phyloP scores from a whole-genome alignment of 2,797 vertebrate genomes.

The Eulemur coronatus region DNA sequence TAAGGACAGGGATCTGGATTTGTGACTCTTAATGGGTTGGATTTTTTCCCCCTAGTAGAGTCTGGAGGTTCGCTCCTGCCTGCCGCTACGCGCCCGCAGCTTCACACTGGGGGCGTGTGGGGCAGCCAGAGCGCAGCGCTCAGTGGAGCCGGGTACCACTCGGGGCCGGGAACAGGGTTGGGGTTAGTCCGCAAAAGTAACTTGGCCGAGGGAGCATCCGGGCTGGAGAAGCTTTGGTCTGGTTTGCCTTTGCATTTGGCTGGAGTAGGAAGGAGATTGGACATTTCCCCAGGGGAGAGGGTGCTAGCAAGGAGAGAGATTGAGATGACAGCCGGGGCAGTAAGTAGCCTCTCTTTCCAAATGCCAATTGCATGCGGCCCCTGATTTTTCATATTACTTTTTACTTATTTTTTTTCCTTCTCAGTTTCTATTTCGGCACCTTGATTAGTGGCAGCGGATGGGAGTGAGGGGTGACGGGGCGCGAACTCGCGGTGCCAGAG shows the following conservation, averaged over 20 bases:
- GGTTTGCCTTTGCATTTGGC: neutral
- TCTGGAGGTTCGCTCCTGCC: neutral
- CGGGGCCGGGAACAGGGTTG: neutral
- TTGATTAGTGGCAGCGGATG: neutral
- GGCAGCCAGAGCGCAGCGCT: neutral
- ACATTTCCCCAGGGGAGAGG: neutral
- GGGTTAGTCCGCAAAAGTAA: neutral
- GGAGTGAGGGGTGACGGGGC: neutral
- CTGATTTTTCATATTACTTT: slow-evolving; percentile 14
- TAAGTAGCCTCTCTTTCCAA: neutral
- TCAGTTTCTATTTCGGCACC: slow-evolving; percentile 26
- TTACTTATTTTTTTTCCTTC: neutral
- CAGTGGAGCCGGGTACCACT: neutral
- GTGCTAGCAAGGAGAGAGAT: neutral
- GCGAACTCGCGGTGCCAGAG: neutral
- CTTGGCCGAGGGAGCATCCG: neutral
- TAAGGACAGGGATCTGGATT: neutral
- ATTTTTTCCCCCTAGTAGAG: neutral
- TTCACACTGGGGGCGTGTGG: neutral
- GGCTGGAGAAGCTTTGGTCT: neutral
- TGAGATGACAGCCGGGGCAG: neutral
- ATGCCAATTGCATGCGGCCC: neutral
- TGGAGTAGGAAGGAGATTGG: neutral
- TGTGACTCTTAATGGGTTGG: neutral
- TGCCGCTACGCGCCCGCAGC: neutral